These are phyloP conservation scores for Cephonodes hylas DNA, from an alignment of 2,888 invertebrate species.

Conservation along the genomic window DNA sequence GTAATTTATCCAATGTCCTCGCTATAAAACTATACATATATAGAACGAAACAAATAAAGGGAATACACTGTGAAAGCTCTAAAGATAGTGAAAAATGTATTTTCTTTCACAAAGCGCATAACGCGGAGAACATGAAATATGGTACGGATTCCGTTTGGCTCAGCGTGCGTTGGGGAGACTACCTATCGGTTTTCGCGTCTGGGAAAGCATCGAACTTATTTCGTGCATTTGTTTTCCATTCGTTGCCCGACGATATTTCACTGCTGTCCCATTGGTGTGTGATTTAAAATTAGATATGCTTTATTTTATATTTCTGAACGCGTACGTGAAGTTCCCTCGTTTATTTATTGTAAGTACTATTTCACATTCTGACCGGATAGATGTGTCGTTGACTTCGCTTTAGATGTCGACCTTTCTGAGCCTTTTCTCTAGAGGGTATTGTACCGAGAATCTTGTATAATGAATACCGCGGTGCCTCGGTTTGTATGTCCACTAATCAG, in stretches of 20 bases:
- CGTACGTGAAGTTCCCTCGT: not conserved
- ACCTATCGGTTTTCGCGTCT: constrained; percentile 72
- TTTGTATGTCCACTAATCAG: no score
- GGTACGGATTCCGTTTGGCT: constrained; percentile 73
- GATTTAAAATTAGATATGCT: constrained; percentile 25
- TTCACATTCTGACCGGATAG: not conserved
- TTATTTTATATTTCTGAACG: constrained; percentile 12
- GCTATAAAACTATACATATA: constrained; percentile 26
- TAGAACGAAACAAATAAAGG: constrained; percentile 56
- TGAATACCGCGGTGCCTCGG: no score
- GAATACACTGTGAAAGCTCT: constrained; percentile 59
- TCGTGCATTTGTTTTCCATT: constrained; percentile 65
- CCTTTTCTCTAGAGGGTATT: not conserved
- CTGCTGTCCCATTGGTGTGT: constrained; percentile 32
- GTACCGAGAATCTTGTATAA: no score
- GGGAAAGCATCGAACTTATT: constrained; percentile 68
- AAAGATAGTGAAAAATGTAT: constrained; percentile 78
- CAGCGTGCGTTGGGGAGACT: constrained; percentile 65
- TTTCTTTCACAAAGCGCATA: constrained; percentile 79
- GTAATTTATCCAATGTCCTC: not conserved
- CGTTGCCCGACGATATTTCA: constrained; percentile 42
- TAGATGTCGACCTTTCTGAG: not conserved
- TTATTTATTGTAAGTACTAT: not conserved
- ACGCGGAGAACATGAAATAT: constrained; percentile 77
- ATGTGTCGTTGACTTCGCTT: not conserved